These are phyloP conservation scores for Philopedon plagiatum DNA, from an alignment of 2,888 invertebrate genomes.

Conservation along the genomic window DNA sequence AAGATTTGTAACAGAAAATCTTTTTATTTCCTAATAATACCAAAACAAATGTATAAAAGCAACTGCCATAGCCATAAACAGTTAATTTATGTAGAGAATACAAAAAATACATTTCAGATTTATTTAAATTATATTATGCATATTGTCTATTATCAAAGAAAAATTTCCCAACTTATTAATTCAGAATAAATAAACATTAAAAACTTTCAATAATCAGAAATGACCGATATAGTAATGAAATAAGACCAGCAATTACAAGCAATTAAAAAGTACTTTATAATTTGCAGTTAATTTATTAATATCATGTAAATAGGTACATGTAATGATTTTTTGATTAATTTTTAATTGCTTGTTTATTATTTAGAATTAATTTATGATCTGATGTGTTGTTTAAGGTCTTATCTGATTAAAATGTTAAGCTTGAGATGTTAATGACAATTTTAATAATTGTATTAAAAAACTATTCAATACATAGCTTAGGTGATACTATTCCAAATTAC, in stretches of 20 bases:
- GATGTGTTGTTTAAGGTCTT: constrained; percentile 6
- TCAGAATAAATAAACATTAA: background rate
- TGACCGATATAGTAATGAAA: background rate
- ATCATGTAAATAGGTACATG: constrained; percentile 13
- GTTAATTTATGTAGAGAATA: too few relatives aligned
- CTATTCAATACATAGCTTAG: too few relatives aligned
- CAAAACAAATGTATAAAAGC: too few relatives aligned
- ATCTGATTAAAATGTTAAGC: constrained; percentile 4
- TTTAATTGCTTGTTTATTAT: constrained; percentile 34
- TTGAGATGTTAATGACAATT: background rate
- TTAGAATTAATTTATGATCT: constrained; percentile 33
- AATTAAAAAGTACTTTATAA: constrained; percentile 27
- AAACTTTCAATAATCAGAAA: background rate
- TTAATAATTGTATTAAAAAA: too few relatives aligned
- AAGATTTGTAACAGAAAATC: too few relatives aligned
- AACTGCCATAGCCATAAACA: too few relatives aligned
- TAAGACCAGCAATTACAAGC: constrained; percentile 1
- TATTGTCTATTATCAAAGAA: too few relatives aligned
- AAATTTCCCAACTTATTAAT: background rate
- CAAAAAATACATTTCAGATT: too few relatives aligned
- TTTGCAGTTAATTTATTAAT: constrained; percentile 18
- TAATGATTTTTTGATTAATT: constrained; percentile 28
- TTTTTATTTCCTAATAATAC: too few relatives aligned
- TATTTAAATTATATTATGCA: too few relatives aligned
- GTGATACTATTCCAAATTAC: too few relatives aligned